Base-by-base conservation (phyloP, 1,140 invertebrate genomes). In the Euura lappo region DNA sequence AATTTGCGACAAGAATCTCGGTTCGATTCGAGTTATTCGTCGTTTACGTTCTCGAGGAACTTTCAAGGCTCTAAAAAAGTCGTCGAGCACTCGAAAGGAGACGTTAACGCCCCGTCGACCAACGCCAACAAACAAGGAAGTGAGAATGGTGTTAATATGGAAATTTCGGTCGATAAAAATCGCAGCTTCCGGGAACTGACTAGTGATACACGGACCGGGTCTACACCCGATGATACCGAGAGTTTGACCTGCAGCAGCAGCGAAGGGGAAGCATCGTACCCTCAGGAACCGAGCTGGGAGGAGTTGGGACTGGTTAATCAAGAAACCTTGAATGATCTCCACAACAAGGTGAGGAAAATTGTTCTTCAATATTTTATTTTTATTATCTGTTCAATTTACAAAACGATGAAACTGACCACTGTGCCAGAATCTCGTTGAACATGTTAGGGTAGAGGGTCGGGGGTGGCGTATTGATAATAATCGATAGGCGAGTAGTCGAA, bases 271-370 rank as follows among this genome's bases (percentile, higher is more conserved):
- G 83, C 85, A 60, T 75, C 69, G 45, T 77, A 76, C 45, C 47
- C 71, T 4, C 75, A 81, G 1, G 87, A 87, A 66, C 81, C 79
- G 0, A 84, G 77, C 64, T 91, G 90, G 89, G 89, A 90, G 73
- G 89, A 90, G 7, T 76, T 90, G 13, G 87, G 87, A 7, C 80
- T 90, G 73, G 87, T 91, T 3, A 85, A 87, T 76, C 84, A 87
- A 51, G 83, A 87, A 73, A 86, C 89, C 5, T 74, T 91, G 44
- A 81, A 87, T 70, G 86, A 90, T 74, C 79, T 91, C 45, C 86
- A 89, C 65, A 89, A 89, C 60, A 90, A 89, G 84, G 90, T 91
- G 77, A 89, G 84, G 28, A 28, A 28, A 28, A 28, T 28, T 28
- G 28, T 28, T 28, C 28, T 28, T 28, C 28, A 28, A 28, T 28